A percentile compares a stretch with the other conserved stretches of the same genome.
Evolutionary conservation across 2,113 vertebrate species (phyloP).

Genomic region (Spea bombifrons): DNA sequence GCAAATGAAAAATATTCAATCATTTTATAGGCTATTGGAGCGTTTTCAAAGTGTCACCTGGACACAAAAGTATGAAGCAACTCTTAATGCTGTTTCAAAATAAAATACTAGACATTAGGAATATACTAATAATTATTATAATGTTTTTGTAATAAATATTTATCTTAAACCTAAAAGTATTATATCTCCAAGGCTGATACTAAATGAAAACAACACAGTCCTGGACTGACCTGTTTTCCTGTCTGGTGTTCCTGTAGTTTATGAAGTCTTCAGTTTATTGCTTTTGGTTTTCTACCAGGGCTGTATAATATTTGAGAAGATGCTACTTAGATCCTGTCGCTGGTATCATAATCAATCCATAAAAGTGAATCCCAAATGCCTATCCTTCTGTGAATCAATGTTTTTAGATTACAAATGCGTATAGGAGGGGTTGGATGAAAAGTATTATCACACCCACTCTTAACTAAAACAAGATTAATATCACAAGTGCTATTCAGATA

Average conservation of each 20-base stretch:
- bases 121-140: too few species aligned
- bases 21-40: too few species aligned
- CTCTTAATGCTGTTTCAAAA: too few species aligned
- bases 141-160: too few species aligned
- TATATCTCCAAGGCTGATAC: too few species aligned
- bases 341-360: constrained; percentile 12
- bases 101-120: too few species aligned
- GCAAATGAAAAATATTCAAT: too few species aligned
- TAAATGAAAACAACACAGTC: neutral
- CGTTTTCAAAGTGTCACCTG: too few species aligned
- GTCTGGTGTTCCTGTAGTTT: neutral
- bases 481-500: constrained; percentile 29
- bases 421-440: constrained; percentile 9
- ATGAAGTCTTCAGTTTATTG: neutral
- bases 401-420: constrained; percentile 21
- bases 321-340: neutral
- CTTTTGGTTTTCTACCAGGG: neutral
- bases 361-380: neutral
- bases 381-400: constrained; percentile 18
- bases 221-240: neutral
- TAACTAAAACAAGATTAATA: constrained; percentile 44
- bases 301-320: neutral
- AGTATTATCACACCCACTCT: constrained; percentile 38
- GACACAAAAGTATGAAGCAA: too few species aligned
- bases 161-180: too few species aligned